Evolutionary conservation across 2,888 invertebrate genomes (phyloP).

Genomic region (Homarus gammarus): DNA sequence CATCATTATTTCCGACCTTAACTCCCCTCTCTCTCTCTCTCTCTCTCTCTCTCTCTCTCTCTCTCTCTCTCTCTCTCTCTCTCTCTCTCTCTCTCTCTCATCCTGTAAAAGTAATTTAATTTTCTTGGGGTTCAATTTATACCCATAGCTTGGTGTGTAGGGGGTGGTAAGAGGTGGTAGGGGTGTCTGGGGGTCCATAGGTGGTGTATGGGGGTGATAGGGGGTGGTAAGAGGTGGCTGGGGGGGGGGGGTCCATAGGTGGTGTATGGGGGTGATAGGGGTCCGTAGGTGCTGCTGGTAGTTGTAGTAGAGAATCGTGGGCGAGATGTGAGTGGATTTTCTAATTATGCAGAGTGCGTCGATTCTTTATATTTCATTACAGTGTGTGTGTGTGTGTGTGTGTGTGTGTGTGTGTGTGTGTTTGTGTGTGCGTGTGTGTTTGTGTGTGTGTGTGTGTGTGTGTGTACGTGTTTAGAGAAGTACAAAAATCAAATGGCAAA

Average conservation of each 20-base stretch:
- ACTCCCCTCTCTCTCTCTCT: not conserved
- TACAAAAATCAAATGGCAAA: too few species aligned
- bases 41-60: conserved; percentile 10
- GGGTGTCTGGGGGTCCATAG: too few species aligned
- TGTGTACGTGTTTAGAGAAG: too few species aligned
- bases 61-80: conserved; percentile 6
- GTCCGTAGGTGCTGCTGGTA: too few species aligned
- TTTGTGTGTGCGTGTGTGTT: too few species aligned
- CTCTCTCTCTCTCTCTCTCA: not conserved
- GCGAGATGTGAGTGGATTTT: conserved; percentile 9
- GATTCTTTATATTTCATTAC: conserved; percentile 50
- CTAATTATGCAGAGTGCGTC: conserved; percentile 57
- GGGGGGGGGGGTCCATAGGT: too few species aligned
- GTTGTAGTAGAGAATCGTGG: not conserved
- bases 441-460: too few species aligned
- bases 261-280: not conserved
- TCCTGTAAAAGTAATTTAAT: conserved; percentile 42
- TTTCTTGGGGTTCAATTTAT: conserved; percentile 42
- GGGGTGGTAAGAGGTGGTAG: not conserved
- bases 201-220: too few species aligned
- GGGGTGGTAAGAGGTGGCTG: not conserved
- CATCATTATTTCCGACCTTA: conserved; percentile 35
- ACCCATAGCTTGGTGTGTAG: conserved; percentile 27
- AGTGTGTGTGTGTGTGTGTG: too few species aligned
- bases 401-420: too few species aligned